A percentile compares a stretch with the other conserved stretches of the same genome.
Conservation (phyloP, 2,888 invertebrate genomes). For the Drosophila silvestris region DNA sequence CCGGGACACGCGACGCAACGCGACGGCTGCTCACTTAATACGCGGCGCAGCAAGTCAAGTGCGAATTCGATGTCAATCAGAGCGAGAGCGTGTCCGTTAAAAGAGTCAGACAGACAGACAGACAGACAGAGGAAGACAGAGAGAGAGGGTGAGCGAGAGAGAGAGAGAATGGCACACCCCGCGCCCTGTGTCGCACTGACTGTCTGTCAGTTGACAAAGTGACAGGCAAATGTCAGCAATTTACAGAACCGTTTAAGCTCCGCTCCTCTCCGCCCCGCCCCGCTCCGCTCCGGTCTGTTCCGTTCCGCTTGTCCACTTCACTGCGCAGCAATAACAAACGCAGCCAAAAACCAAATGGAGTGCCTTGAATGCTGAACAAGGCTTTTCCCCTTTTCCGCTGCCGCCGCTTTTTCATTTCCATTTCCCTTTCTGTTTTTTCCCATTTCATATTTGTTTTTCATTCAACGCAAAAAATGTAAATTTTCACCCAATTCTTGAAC, state of each 20-base stretch:
- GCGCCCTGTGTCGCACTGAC: constrained; percentile 8
- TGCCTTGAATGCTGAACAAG: background rate
- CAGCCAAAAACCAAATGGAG: constrained; percentile 1
- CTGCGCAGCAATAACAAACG: constrained; percentile 66
- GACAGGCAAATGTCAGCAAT: constrained; percentile 77
- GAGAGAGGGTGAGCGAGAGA: background rate
- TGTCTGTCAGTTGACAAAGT: constrained; percentile 57
- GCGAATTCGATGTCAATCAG: constrained; percentile 74
- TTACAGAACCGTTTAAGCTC: constrained; percentile 70
- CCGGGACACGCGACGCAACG: background rate
- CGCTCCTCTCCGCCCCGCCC: constrained; percentile 31
- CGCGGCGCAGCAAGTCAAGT: constrained; percentile 72
- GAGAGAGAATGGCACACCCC: background rate
- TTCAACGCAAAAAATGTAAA: constrained; percentile 65
- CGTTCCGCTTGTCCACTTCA: constrained; percentile 72
- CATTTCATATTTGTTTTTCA: constrained; percentile 17
- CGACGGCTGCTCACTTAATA: constrained; percentile 60
- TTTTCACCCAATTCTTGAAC: constrained; percentile 72
- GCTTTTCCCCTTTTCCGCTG: constrained; percentile 29
- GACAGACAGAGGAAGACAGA: background rate
- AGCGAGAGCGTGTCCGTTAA: constrained; percentile 47
- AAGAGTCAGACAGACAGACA: background rate
- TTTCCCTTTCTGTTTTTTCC: constrained; percentile 18
- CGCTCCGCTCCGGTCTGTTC: constrained; percentile 18
- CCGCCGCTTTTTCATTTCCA: background rate